Base-by-base conservation (phyloP, 2,797 vertebrate species). In the Urosaurus nigricauda region DNA sequence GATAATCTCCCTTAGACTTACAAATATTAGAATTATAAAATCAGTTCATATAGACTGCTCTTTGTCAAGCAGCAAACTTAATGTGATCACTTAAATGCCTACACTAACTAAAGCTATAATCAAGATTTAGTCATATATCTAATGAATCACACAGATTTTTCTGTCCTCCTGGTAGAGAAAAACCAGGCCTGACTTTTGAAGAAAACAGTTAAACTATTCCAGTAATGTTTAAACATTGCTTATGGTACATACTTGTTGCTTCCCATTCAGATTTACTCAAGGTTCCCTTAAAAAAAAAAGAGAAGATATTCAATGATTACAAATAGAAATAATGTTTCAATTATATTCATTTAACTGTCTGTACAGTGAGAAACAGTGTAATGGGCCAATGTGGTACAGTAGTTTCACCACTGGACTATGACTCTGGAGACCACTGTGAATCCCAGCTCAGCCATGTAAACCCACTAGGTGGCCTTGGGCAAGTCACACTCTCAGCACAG, bases 261-360 rank as follows among this genome's bases (percentile, higher is more conserved):
- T 99, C 99, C 99, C 99, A 99, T 96, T 99, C 98, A 21, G 98
- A 98, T 93, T 97, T 98, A 97, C 98, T 99, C 95, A 99, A 96
- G 1, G 98, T 99, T 84, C 98, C 98, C 99, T 99, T 96, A 58
- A 86, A 93, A 90, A 86, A 82, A 87, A 13, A 93, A 87, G 89
- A 71, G 91, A 78, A 87, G 91, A 86, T 88, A 78, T 79, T 90
- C 51, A 9, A 93, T 86, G 32, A 68, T 40, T 43, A 56, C 0
- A 16, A 13, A 79, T 16, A 82, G 40, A 21, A 84, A 1, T 9
- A 4, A 40, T 90, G 17, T 5, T 82, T 40, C 26, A 9, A 32
- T 43, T 26, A 17, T 2, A 87, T 51, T 79, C 78, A 58, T 90
- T 88, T 58, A 81, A 88, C 80, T 58, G 2, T 11, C 56, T 79